Evolutionary conservation across 2,888 invertebrate species (phyloP), one percentile per base, ranked within the genome.

Genomic region (Elaeidobius kamerunicus): DNA sequence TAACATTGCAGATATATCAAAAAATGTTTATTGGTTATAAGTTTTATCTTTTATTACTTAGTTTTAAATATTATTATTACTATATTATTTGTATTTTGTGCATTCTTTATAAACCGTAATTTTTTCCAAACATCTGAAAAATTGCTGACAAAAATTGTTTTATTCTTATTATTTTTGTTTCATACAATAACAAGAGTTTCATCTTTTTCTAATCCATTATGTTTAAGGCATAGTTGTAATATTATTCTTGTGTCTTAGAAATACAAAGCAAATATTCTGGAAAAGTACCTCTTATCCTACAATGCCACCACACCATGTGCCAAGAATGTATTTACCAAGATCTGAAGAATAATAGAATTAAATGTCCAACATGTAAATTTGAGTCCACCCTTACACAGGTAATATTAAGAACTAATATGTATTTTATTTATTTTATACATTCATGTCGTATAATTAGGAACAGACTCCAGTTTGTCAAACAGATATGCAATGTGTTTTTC

Each of bases 241-340:
- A n/a, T n/a, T n/a, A 12, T 36, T n/a, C 14, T 50, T 36, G 7
- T 45, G 48, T 58, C 55, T 56, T 35, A 67, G 68, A 35, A 55
- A 59, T 35, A 42, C 56, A 52, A 18, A 60, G 57, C 36, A 55
- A 41, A 17, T 56, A 51, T 19, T 30, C 32, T 14, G 70, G 68
- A 36, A 67, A 66, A 41, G 60, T 70, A 6, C 87, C 88, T 0
- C 70, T 86, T 17, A 70, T 85, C 30, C 67, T 87, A 52, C 63
- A 75, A 55, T 88, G 88, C 65, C 82, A 82, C 1, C 88, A 88
- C 67, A 75, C 81, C 2, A 75, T 82, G 62, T 88, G 88, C 62
- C 82, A 83, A 59, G 76, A 73, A 41, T 88, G 88, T 65, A 66
- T 82, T 11, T 70, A 65, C 28, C 72, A 69, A 52, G 67, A 72